These are phyloP conservation scores for Gadus macrocephalus DNA, from an alignment of 2,113 vertebrate species.

Conservation along the genomic window DNA sequence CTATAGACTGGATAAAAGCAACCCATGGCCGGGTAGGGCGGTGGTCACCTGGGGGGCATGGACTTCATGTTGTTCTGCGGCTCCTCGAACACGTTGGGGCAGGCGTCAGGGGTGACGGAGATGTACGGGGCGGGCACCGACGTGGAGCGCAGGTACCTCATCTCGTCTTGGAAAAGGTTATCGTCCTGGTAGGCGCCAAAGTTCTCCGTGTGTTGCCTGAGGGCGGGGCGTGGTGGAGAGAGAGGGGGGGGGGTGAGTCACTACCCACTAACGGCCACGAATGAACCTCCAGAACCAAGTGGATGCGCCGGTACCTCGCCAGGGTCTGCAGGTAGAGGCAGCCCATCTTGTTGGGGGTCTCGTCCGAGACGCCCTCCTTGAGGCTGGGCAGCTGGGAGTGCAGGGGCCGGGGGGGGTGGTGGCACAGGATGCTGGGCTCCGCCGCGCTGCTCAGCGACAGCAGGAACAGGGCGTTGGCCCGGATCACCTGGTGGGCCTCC, in stretches of 20 bases:
- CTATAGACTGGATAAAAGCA: neutral
- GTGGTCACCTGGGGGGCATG: constrained; percentile 94
- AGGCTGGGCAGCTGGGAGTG: constrained; percentile 92
- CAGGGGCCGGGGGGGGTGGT: constrained; percentile 88
- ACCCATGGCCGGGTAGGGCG: neutral
- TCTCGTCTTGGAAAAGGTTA: constrained; percentile 98
- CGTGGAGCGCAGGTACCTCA: constrained; percentile 94
- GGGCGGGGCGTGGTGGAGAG: neutral
- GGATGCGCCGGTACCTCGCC: constrained; percentile 72
- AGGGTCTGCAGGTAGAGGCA: constrained; percentile 97
- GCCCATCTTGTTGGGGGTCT: constrained; percentile 92
- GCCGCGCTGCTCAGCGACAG: constrained; percentile 95
- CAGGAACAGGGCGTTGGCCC: constrained; percentile 93
- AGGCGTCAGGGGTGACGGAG: constrained; percentile 96
- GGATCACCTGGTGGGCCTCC: constrained; percentile 99
- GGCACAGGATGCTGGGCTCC: constrained; percentile 90
- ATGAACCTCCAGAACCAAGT: neutral
- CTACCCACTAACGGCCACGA: too few species aligned
- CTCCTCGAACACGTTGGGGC: constrained; percentile 97
- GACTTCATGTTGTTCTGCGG: constrained; percentile 99
- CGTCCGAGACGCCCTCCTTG: constrained; percentile 94
- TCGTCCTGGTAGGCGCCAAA: constrained; percentile 94
- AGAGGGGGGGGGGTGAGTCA: neutral
- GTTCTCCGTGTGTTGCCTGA: constrained; percentile 96
- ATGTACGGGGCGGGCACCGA: constrained; percentile 97